A percentile compares a stretch with the other conserved stretches of the same genome.
These are phyloP conservation scores for Artemia sp. DNA, from an alignment of 2,888 invertebrate species.

Conservation along the genomic window DNA sequence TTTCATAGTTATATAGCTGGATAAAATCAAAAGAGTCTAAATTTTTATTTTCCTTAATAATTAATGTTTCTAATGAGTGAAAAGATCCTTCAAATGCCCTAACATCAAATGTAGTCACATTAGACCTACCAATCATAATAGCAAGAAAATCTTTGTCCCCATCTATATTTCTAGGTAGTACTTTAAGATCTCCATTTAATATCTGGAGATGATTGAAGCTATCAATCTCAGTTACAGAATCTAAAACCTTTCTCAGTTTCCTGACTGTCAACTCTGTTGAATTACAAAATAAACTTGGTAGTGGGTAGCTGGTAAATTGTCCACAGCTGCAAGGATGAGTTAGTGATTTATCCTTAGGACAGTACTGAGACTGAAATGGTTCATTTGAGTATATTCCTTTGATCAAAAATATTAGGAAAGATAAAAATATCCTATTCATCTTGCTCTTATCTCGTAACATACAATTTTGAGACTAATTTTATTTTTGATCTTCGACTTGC, in stretches of 20 bases:
- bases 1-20: not conserved
- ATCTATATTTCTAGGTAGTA: not conserved
- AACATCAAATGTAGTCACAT: not conserved
- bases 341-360: constrained; percentile 1
- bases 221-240: not conserved
- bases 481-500: too few relatives aligned
- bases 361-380: constrained; percentile 2
- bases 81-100: not conserved
- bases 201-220: constrained; percentile 1
- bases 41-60: not conserved
- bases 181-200: not conserved
- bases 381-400: not conserved
- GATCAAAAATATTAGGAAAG: not conserved
- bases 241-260: not conserved
- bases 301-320: constrained; percentile 5
- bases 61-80: not conserved
- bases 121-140: not conserved
- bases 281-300: constrained; percentile 2
- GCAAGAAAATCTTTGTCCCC: not conserved
- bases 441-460: not conserved
- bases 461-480: too few relatives aligned
- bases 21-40: not conserved
- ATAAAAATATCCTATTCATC: not conserved
- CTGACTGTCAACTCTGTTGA: not conserved
- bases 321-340: constrained; percentile 1